These are phyloP conservation scores for Myripristis murdjan DNA, from an alignment of 2,797 vertebrate species.

Conservation along the genomic window DNA sequence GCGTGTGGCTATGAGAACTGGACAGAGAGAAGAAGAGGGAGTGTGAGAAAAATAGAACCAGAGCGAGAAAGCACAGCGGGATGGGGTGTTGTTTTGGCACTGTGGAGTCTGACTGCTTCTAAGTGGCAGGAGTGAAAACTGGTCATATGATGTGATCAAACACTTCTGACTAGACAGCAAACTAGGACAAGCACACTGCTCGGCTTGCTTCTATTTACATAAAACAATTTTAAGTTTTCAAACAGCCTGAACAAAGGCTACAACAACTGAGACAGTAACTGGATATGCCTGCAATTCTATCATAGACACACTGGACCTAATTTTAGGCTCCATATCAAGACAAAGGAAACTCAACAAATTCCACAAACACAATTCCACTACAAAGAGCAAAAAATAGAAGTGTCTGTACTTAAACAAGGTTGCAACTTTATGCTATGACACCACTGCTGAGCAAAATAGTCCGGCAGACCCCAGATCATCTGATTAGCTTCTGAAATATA, in stretches of 20 bases:
- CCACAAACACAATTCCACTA: slow-evolving; percentile 5
- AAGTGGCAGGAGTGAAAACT: slow-evolving; percentile 45
- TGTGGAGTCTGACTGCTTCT: slow-evolving; percentile 38
- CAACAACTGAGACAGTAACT: slow-evolving; percentile 18
- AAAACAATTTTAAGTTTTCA: slow-evolving; percentile 34
- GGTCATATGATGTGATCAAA: slow-evolving; percentile 78
- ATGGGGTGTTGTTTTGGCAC: slow-evolving; percentile 58
- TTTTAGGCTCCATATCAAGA: slow-evolving; percentile 40
- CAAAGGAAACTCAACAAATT: slow-evolving; percentile 43
- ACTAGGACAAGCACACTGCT: slow-evolving; percentile 15
- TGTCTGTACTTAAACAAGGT: slow-evolving; percentile 36
- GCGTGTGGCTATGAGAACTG: slow-evolving; percentile 16
- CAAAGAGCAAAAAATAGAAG: slow-evolving; percentile 36
- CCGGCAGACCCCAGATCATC: slow-evolving; percentile 51
- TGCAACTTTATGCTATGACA: slow-evolving; percentile 49
- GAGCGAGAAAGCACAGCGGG: slow-evolving; percentile 61
- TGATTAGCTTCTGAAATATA: slow-evolving; percentile 46
- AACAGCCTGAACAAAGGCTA: slow-evolving; percentile 34
- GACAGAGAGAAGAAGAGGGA: slow-evolving; percentile 47
- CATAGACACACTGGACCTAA: slow-evolving; percentile 21
- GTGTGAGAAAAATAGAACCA: slow-evolving; percentile 71
- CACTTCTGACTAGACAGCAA: slow-evolving; percentile 53
- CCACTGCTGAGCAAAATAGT: slow-evolving; percentile 46
- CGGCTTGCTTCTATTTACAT: slow-evolving; percentile 42
- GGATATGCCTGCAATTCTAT: slow-evolving; percentile 14